Evolutionary conservation across 2,888 invertebrate genomes (phyloP), one percentile per base, ranked within the genome.

Genomic region (Hydriomena furcata): DNA sequence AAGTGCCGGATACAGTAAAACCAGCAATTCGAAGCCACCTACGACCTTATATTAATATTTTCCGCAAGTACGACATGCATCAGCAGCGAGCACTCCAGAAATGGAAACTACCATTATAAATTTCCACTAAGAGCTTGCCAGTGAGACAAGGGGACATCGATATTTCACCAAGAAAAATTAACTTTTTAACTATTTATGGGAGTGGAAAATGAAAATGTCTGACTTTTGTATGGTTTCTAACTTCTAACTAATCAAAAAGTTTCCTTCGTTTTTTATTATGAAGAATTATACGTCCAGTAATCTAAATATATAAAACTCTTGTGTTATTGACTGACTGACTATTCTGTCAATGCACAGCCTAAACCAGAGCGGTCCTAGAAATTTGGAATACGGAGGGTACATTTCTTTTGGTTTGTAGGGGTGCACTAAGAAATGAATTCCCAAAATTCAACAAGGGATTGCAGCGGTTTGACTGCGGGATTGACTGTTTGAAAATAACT

Each of bases 21-120:
- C 25, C 10, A 7, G 17, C 10, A 21, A 44, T 28, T 28, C 8
- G 12, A 40, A 40, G 27, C 41, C 51, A 61, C 55, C 48, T 52
- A 47, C 47, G 56, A 58, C 61, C 58, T 42, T 45, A 48, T 58
- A 65, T 70, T 77, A 74, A 76, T 72, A 78, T 73, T 69, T 76
- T 55, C 67, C 60, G 49, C 70, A 67, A 80, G 76, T 77, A 79
- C 77, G 82, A 80, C 78, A 79, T 82, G 76, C 79, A 77, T 85
- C 78, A 79, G 64, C n/a, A 52, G 71, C 59, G 56, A 72, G 79
- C 85, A 85, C 86, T 87, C 62, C 63, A 60, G 71, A 84, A 88
- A 87, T 87, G 84, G 85, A 73, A 82, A 79, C 79, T 79, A 81
- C 79, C 75, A 84, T 86, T 85, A 86, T 85, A 85, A 80, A 87